Conservation (phyloP, 2,888 invertebrate genomes). For the Ochropacha duplaris region DNA sequence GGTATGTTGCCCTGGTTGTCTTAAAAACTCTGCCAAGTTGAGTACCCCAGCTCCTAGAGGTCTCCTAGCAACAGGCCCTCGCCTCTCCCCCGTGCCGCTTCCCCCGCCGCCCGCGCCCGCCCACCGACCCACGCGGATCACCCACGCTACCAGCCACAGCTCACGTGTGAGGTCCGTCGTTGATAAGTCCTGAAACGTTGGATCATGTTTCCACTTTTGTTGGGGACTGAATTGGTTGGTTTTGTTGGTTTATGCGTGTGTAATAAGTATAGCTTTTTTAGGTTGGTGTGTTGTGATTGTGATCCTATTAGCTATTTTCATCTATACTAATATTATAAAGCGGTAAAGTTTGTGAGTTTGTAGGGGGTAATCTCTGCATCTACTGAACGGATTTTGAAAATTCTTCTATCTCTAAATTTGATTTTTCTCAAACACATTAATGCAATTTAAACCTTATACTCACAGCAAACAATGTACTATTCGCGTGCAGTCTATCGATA, state of each 20-base stretch:
- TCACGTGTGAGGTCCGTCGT: conserved; percentile 92
- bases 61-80: conserved; percentile 84
- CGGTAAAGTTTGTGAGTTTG: too few relatives aligned
- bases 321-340: too few relatives aligned
- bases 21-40: conserved; percentile 87
- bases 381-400: too few relatives aligned
- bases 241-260: too few relatives aligned
- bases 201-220: not conserved
- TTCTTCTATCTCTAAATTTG: too few relatives aligned
- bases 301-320: too few relatives aligned
- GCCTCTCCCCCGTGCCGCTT: conserved; percentile 77
- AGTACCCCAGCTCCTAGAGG: conserved; percentile 95
- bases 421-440: too few relatives aligned
- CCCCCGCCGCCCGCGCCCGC: conserved; percentile 75
- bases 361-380: too few relatives aligned
- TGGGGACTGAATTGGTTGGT: not conserved
- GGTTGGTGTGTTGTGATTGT: too few relatives aligned
- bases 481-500: conserved; percentile 92
- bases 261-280: too few relatives aligned
- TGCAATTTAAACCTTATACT: conserved; percentile 30
- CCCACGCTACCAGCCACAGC: conserved; percentile 94
- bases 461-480: conserved; percentile 94
- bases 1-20: conserved; percentile 80
- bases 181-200: conserved; percentile 87
- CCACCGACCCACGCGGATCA: conserved; percentile 94